Evolutionary conservation across 2,888 invertebrate species (phyloP).

Genomic region (Callinectes sapidus): DNA sequence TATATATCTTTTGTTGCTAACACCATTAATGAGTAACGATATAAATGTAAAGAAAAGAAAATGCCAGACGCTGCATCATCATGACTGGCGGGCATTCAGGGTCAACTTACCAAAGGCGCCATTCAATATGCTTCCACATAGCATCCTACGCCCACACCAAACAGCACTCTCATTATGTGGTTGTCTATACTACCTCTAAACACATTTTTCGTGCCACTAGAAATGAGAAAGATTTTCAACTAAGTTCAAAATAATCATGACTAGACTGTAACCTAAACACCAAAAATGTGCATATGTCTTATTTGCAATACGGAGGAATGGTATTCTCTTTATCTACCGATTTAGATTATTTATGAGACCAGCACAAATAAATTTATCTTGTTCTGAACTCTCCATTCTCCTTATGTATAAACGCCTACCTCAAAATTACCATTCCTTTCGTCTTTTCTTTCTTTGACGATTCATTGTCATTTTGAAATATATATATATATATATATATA

Average conservation of each 20-base stretch:
- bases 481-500: conserved; percentile 29
- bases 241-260: too few species aligned
- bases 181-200: too few species aligned
- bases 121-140: neutral
- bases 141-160: neutral
- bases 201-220: neutral
- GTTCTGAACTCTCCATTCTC: too few species aligned
- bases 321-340: too few species aligned
- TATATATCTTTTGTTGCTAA: neutral
- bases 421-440: too few species aligned
- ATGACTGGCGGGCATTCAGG: neutral
- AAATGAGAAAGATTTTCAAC: neutral
- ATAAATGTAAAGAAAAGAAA: neutral
- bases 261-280: too few species aligned
- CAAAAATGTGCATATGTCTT: too few species aligned
- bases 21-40: neutral
- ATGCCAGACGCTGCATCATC: neutral
- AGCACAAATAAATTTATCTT: too few species aligned
- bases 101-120: neutral
- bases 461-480: neutral
- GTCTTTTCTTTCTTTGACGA: neutral
- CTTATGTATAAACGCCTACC: too few species aligned
- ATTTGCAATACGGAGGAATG: too few species aligned
- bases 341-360: too few species aligned
- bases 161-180: too few species aligned